Evolutionary conservation across 2,797 vertebrate genomes (phyloP).

Genomic region (Dryobates pubescens): DNA sequence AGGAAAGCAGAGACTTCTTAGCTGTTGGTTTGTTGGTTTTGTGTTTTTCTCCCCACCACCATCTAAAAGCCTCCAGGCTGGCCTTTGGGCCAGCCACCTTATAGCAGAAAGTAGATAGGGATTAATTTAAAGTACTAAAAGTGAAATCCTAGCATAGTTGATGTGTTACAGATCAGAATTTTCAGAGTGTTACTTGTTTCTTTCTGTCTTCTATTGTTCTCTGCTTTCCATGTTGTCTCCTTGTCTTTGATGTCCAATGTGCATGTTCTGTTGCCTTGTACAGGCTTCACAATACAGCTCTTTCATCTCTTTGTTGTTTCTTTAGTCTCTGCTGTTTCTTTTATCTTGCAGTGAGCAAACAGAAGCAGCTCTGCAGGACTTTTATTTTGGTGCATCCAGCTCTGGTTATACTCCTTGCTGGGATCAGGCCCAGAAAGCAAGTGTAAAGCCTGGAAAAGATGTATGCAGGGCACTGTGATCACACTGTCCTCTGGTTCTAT

Average conservation of each 20-base stretch:
- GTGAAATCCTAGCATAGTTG: not conserved
- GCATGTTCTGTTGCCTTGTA: not conserved
- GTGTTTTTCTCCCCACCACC: not conserved
- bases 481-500: not conserved
- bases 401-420: not conserved
- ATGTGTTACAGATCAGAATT: not conserved
- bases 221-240: not conserved
- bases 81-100: not conserved
- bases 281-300: not conserved
- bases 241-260: not conserved
- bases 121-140: not conserved
- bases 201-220: not conserved
- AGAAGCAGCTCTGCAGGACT: not conserved
- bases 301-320: not conserved
- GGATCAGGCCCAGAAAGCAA: not conserved
- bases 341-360: not conserved
- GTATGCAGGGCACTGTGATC: not conserved
- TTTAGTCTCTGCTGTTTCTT: not conserved
- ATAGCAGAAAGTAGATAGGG: not conserved
- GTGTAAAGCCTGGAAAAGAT: not conserved
- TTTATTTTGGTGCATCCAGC: not conserved
- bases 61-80: not conserved
- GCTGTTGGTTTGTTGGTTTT: not conserved
- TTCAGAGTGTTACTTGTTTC: not conserved
- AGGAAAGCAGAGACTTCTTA: not conserved